Evolutionary conservation across 1,140 invertebrate genomes (phyloP).

Genomic region (Atopsyche davidsoni): DNA sequence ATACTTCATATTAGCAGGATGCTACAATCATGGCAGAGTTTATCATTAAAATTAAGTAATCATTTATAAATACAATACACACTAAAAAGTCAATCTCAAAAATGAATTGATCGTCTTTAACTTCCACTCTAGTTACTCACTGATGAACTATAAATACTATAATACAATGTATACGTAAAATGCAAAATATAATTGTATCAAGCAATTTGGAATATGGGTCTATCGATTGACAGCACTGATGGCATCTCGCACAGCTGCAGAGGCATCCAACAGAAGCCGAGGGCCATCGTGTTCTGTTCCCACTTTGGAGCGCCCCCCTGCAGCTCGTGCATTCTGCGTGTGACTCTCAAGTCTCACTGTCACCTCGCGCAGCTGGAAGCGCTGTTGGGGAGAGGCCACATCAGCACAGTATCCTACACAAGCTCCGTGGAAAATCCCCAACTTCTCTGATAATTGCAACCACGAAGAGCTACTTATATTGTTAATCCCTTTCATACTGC

Average conservation of each 20-base stretch:
- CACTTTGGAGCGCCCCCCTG: slow-evolving; percentile 33
- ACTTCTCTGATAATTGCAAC: slow-evolving; percentile 80
- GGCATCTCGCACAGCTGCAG: slow-evolving; percentile 22
- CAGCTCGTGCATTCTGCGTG: slow-evolving; percentile 47
- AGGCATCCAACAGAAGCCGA: slow-evolving; percentile 15
- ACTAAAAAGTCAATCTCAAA: too few relatives aligned
- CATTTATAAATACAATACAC: too few relatives aligned
- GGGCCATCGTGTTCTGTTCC: slow-evolving; percentile 32
- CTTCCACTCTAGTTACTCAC: too few relatives aligned
- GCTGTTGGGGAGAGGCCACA: slow-evolving; percentile 75
- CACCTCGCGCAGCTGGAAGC: slow-evolving; percentile 84
- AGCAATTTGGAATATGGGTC: slow-evolving; percentile 5
- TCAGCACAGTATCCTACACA: slow-evolving; percentile 63
- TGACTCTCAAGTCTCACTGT: slow-evolving; percentile 74
- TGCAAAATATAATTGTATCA: slow-evolving; percentile 3
- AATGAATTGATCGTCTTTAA: too few relatives aligned
- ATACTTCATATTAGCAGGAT: too few relatives aligned
- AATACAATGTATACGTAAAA: too few relatives aligned
- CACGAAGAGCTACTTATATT: slow-evolving; percentile 47
- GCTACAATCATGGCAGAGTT: too few relatives aligned
- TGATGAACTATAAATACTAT: too few relatives aligned
- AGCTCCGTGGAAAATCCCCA: slow-evolving; percentile 69
- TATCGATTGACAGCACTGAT: slow-evolving; percentile 23
- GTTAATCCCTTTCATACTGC: slow-evolving; percentile 54
- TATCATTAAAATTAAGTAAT: too few relatives aligned